These are phyloP conservation scores for Platichthys stellatus DNA, from an alignment of 2,113 vertebrate species.

Conservation along the genomic window DNA sequence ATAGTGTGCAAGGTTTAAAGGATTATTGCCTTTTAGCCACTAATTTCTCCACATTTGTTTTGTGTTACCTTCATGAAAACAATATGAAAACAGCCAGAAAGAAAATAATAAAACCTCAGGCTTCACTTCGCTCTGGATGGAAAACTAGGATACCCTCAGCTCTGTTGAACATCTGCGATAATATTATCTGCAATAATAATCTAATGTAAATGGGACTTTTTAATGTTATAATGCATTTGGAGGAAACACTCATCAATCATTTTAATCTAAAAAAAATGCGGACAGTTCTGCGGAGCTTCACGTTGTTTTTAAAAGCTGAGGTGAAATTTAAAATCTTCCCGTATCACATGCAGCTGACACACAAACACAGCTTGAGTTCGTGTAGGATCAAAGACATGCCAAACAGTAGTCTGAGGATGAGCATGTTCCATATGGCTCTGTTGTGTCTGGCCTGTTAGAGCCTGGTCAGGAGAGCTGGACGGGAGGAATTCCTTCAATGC, in stretches of 20 bases:
- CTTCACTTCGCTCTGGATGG: conserved; percentile 7
- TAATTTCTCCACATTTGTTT: no score
- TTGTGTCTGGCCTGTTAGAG: conserved; percentile 71
- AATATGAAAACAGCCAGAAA: background rate
- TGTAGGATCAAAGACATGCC: conserved; percentile 61
- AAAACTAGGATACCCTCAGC: background rate
- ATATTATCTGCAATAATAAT: conserved; percentile 1
- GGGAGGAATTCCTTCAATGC: conserved; percentile 57
- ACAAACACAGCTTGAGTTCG: conserved; percentile 17
- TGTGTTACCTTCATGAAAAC: no score
- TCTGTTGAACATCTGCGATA: background rate
- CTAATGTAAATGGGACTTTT: background rate
- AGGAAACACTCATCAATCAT: conserved; percentile 2
- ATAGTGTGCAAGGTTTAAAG: no score
- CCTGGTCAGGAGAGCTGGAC: conserved; percentile 52
- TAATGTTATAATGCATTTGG: background rate
- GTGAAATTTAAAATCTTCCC: background rate
- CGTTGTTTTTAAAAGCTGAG: background rate
- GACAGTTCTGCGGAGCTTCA: background rate
- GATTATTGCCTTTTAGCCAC: no score
- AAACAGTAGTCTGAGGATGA: conserved; percentile 69
- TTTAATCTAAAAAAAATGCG: no score
- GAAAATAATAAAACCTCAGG: background rate
- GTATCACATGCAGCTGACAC: background rate
- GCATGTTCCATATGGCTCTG: conserved; percentile 64